Evolutionary conservation across 2,888 invertebrate species (phyloP).

Genomic region (Sinopyrophorus schimmeli): DNA sequence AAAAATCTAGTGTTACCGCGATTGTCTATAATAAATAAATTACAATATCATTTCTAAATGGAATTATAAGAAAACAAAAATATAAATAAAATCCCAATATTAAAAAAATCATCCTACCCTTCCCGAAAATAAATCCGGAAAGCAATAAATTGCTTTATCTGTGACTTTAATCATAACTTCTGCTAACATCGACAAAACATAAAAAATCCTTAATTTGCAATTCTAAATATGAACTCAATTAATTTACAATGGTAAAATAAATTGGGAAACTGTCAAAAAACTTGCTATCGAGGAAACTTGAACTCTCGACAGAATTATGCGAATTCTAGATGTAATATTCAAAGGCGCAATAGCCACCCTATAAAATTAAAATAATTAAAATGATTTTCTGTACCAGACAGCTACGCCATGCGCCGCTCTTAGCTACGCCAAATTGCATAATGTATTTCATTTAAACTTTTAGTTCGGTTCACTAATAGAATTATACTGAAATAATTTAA

Average conservation of each 20-base stretch:
- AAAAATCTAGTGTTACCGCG: no score
- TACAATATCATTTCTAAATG: no score
- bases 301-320: not conserved
- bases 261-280: slow-evolving; percentile 7
- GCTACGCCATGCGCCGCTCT: not conserved
- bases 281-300: slow-evolving; percentile 1
- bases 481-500: slow-evolving; percentile 5
- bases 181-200: slow-evolving; percentile 1
- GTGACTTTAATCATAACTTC: no score
- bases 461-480: slow-evolving; percentile 6
- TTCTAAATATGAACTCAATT: slow-evolving; percentile 5
- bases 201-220: slow-evolving; percentile 5
- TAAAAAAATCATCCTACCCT: no score
- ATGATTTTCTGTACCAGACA: slow-evolving; percentile 1
- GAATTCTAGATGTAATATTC: slow-evolving; percentile 7
- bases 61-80: no score
- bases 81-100: no score
- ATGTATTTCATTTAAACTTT: slow-evolving; percentile 14
- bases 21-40: no score
- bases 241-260: not conserved
- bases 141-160: no score
- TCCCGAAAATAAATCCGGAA: no score
- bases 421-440: slow-evolving; percentile 11
- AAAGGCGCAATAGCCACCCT: not conserved
- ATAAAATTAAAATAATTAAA: slow-evolving; percentile 11